Evolutionary conservation across 2,113 vertebrate genomes (phyloP).

Genomic region (Paracyprichromis sp.): DNA sequence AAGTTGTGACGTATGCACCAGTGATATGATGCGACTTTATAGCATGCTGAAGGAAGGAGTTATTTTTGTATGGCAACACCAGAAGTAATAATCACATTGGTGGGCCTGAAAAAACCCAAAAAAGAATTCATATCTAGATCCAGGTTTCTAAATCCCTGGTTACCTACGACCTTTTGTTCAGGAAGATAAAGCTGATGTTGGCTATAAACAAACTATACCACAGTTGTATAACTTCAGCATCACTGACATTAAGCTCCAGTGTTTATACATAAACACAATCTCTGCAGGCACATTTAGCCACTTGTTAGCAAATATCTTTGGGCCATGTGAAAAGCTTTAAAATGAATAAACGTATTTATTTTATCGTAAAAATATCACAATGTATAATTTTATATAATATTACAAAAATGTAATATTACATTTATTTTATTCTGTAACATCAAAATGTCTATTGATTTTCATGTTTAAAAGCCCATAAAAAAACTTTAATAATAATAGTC

Average conservation of each 20-base stretch:
- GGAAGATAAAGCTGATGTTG: not conserved
- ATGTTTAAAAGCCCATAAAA: not conserved
- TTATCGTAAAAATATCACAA: not conserved
- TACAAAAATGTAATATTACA: not conserved
- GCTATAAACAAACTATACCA: not conserved
- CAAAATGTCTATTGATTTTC: not conserved
- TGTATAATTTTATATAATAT: not conserved
- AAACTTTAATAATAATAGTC: not conserved
- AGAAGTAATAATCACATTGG: not conserved
- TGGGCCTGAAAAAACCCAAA: not conserved
- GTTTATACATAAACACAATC: not conserved
- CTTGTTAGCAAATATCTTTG: not conserved
- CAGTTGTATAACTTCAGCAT: not conserved
- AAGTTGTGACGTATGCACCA: not conserved
- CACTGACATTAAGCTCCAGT: not conserved
- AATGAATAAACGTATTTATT: not conserved
- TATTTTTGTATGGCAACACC: not conserved
- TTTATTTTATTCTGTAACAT: not conserved
- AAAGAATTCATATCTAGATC: not conserved
- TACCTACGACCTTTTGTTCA: not conserved
- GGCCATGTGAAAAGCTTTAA: not conserved
- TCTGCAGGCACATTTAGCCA: not conserved
- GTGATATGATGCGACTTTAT: not conserved
- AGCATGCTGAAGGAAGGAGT: not conserved
- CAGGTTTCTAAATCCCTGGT: not conserved